Evolutionary conservation across 2,888 invertebrate genomes (phyloP), one percentile per base, ranked within the genome.

Genomic region (Abrostola triplasia): DNA sequence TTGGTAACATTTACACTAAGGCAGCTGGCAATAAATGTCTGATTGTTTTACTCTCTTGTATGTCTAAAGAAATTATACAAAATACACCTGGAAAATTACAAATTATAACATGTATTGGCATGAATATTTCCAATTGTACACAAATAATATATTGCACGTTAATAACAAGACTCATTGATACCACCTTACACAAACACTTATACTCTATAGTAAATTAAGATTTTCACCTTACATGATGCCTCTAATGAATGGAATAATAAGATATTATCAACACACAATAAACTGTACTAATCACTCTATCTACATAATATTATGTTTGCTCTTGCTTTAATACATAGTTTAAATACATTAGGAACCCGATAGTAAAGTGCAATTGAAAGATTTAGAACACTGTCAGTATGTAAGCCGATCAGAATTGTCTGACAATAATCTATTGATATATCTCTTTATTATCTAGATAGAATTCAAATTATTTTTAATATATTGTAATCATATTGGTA

Each of bases 11-110:
- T 54, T 64, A 62, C 51, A 62, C 60, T 12, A 49, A 66, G 49
- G 68, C 73, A 76, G 75, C 73, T 80, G 73, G 70, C 54, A 70
- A 73, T 72, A 65, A 70, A 70, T 64, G 35, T 66, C 60, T 59
- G 11, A 65, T 64, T 70, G 36, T 64, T 56, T 60, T 66, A 49
- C 44, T 50, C 64, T 65, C 50, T 63, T 59, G 49, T 54, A 35
- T 51, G 49, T 35, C 37, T 59, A 57, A 64, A 59, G 42, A 51
- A 61, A 62, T 41, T 53, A 36, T 24, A 24, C 24, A 24, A 24
- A 24, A 24, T 24, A 2, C 24, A 24, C 24, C 24, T 24, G 24
- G 4, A 24, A 24, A 24, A 24, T 24, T 2, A 24, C 24, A 2
- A 24, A 24, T 24, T 24, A 24, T 24, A 24, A 24, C 24, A 24